phyloP scores from a whole-genome alignment of 1,140 invertebrate species.

The Tetranychus cinnabarinus region DNA sequence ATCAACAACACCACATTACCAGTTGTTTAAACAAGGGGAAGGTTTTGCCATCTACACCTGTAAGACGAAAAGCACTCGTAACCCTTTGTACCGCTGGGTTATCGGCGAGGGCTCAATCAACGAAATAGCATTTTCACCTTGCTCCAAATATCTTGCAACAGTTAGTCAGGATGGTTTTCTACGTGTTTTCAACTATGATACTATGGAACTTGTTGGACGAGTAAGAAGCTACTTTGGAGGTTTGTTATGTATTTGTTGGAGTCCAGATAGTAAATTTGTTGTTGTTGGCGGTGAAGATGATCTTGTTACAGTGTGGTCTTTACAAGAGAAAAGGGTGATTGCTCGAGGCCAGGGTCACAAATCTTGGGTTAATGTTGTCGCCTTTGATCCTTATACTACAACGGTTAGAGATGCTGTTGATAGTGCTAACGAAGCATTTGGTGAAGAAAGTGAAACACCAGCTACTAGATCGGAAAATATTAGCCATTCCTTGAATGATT shows the following conservation, averaged over 20 bases:
- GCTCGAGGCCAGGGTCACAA: conserved; percentile 74
- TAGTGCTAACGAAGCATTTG: conserved; percentile 18
- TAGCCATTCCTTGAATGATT: not conserved
- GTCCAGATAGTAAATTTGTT: conserved; percentile 79
- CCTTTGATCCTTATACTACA: conserved; percentile 78
- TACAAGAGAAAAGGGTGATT: conserved; percentile 71
- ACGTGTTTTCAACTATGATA: conserved; percentile 85
- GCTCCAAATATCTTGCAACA: conserved; percentile 66
- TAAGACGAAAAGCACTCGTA: conserved; percentile 83
- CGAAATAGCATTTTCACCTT: conserved; percentile 91
- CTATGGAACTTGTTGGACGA: conserved; percentile 74
- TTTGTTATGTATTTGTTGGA: conserved; percentile 82
- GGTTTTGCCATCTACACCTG: conserved; percentile 81
- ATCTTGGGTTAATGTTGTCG: conserved; percentile 90
- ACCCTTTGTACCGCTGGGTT: conserved; percentile 69
- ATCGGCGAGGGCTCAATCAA: conserved; percentile 67
- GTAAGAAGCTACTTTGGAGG: conserved; percentile 92
- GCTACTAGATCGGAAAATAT: not conserved
- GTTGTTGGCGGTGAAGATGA: conserved; percentile 97
- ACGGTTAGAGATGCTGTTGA: conserved; percentile 23
- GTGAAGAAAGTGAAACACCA: not conserved
- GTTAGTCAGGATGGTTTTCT: conserved; percentile 90
- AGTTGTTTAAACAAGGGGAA: conserved; percentile 82
- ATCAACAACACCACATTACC: conserved; percentile 53
- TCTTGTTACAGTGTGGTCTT: conserved; percentile 89